phyloP scores from a whole-genome alignment of 2,113 vertebrate species.

The Girardinichthys multiradiatus region DNA sequence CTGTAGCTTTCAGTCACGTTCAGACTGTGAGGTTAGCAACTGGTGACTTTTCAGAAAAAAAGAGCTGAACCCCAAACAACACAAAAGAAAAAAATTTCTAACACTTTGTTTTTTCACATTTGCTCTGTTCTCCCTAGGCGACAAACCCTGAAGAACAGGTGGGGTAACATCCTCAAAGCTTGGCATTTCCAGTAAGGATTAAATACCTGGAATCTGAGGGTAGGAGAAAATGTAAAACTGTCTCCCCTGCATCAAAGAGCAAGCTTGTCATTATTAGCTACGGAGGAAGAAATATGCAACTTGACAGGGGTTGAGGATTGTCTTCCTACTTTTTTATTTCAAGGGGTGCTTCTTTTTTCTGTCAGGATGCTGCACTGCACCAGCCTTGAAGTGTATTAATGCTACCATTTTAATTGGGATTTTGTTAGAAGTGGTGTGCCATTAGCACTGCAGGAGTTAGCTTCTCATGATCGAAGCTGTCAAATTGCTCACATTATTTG shows the following conservation, averaged over 20 bases:
- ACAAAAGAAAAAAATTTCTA: conserved; percentile 61
- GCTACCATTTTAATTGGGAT: conserved; percentile 53
- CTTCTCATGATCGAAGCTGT: conserved; percentile 36
- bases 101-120: conserved; percentile 71
- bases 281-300: conserved; percentile 57
- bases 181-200: conserved; percentile 74
- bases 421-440: conserved; percentile 36
- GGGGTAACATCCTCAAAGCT: conserved; percentile 71
- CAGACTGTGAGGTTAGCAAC: conserved; percentile 52
- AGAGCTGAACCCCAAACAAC: conserved; percentile 59
- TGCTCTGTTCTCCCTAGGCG: conserved; percentile 61
- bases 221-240: conserved; percentile 71
- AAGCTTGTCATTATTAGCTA: conserved; percentile 72
- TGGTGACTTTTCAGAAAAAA: conserved; percentile 62
- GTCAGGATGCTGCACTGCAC: conserved; percentile 38
- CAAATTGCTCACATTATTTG: conserved; percentile 36
- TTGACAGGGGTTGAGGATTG: conserved; percentile 65
- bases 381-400: conserved; percentile 40
- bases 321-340: conserved; percentile 59
- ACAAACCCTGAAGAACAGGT: conserved; percentile 61
- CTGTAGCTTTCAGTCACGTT: conserved; percentile 56
- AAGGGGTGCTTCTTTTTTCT: conserved; percentile 59
- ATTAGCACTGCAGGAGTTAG: conserved; percentile 25
- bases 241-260: conserved; percentile 71
- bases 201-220: conserved; percentile 72